Conservation (phyloP, 2,113 vertebrate species). For the Hippoglossus stenolepis region DNA sequence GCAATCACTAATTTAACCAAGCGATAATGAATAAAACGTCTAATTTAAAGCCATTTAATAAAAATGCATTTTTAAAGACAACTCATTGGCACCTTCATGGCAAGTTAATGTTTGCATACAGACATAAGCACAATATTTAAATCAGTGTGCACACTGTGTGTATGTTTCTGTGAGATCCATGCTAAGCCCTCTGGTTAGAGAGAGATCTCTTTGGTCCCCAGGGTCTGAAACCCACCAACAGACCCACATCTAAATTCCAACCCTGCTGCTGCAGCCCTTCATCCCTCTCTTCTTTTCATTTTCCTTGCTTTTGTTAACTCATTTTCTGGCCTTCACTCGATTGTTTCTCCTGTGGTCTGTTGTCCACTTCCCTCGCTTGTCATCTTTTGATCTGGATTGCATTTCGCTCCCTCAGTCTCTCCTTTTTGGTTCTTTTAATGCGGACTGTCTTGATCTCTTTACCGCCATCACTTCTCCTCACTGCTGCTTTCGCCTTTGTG, state of each 20-base stretch:
- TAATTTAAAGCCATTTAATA: too few relatives aligned
- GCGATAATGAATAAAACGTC: too few relatives aligned
- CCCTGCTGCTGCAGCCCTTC: conserved; percentile 17
- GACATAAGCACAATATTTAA: background rate
- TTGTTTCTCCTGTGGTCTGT: background rate
- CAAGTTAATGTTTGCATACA: background rate
- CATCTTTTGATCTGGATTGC: conserved; percentile 2
- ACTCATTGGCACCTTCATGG: background rate
- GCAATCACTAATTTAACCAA: too few relatives aligned
- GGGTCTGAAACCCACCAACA: conserved; percentile 15
- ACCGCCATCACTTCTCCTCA: background rate
- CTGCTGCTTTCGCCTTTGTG: background rate
- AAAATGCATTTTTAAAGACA: background rate
- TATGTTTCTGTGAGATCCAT: background rate
- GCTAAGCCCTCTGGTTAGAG: background rate
- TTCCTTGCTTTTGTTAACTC: conserved; percentile 4
- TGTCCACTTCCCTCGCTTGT: background rate
- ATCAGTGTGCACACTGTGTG: background rate
- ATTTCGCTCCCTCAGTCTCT: background rate
- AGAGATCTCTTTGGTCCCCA: conserved; percentile 14
- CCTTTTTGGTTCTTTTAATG: background rate
- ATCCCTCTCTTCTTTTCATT: background rate
- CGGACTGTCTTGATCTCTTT: background rate
- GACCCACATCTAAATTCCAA: conserved; percentile 47
- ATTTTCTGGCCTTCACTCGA: conserved; percentile 1